Base-by-base conservation (phyloP, 2,113 vertebrate genomes). In the Oreotrochilus melanogaster region DNA sequence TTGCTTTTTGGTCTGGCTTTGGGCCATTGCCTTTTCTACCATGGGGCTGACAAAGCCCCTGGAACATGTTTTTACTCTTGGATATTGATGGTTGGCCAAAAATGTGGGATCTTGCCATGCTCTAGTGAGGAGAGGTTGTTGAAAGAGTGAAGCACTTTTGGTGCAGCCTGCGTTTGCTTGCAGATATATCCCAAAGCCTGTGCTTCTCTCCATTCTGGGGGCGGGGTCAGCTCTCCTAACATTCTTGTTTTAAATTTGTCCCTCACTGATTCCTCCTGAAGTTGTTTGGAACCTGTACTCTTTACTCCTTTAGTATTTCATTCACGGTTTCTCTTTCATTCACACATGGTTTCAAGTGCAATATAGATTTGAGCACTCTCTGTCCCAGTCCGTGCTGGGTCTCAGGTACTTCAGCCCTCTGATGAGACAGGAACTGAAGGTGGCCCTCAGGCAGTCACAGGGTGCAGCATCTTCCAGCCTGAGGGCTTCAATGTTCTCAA, bases 1-100 rank as follows among this genome's bases (percentile, higher is more conserved):
- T 43, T 2, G 0, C 57, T 37, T 57, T 2, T 18, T 27, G 35
- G 64, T 28, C 45, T 33, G 67, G 53, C 60, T 47, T 3, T 0
- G 2, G 19, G 19, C 37, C 9, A 10, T 23, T 7, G 14, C 37
- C 16, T 66, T 66, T 45, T 58, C 60, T 72, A 7, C n/a, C 17
- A 12, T 10, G 66, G 58, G 48, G 17, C 51, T 16, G 10, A 53
- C 57, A 27, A 72, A n/a, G 18, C 9, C 18, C 15, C 28, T 25
- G 23, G 35, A 37, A 66, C n/a, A 14, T 30, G 22, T 45, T 37
- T 64, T 65, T 33, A 51, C 10, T 35, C 35, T 58, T 28, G 27
- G 14, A 17, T 50, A 51, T 10, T 31, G 43, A 18, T 54, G 51
- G 35, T 23, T 78, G 58, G 43, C 27, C 23, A 42, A 54, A 79